Evolutionary conservation across 1,140 invertebrate genomes (phyloP).

Genomic region (Hyposmocoma kahamanoa): DNA sequence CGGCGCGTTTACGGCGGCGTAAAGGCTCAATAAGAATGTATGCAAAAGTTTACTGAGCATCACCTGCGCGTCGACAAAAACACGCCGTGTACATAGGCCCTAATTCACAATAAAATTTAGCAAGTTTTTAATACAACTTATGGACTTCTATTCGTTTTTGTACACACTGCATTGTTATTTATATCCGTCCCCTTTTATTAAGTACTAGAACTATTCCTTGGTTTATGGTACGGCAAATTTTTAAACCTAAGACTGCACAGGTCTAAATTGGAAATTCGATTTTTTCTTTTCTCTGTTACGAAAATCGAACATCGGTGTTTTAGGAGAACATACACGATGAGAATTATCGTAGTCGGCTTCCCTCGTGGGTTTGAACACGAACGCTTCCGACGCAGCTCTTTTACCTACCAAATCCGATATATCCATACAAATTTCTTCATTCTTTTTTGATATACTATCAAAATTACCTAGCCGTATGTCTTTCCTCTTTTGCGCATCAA

Average conservation of each 20-base stretch:
- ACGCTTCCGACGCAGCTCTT: conserved; percentile 42
- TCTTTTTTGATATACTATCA: conserved; percentile 28
- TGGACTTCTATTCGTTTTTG: too few relatives aligned
- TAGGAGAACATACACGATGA: conserved; percentile 47
- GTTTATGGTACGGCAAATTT: too few relatives aligned
- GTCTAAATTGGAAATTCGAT: conserved; percentile 49
- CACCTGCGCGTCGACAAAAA: too few relatives aligned
- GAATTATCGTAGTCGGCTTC: conserved; percentile 42
- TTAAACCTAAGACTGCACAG: conserved; percentile 16
- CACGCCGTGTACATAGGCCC: too few relatives aligned
- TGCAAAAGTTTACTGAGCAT: too few relatives aligned
- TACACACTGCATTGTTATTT: too few relatives aligned
- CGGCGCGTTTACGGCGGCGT: too few relatives aligned
- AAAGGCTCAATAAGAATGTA: too few relatives aligned
- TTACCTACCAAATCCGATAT: conserved; percentile 56
- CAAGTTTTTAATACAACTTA: background rate
- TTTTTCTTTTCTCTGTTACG: conserved; percentile 38
- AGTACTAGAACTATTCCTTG: too few relatives aligned
- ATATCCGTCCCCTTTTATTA: too few relatives aligned
- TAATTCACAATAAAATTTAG: background rate
- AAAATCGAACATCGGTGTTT: conserved; percentile 60
- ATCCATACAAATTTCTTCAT: conserved; percentile 47
- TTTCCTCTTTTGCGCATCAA: conserved; percentile 57
- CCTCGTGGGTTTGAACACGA: conserved; percentile 55
- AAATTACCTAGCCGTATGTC: conserved; percentile 50